These are phyloP conservation scores for Adoxophyes honmai DNA, from an alignment of 1,140 invertebrate genomes.

Conservation along the genomic window DNA sequence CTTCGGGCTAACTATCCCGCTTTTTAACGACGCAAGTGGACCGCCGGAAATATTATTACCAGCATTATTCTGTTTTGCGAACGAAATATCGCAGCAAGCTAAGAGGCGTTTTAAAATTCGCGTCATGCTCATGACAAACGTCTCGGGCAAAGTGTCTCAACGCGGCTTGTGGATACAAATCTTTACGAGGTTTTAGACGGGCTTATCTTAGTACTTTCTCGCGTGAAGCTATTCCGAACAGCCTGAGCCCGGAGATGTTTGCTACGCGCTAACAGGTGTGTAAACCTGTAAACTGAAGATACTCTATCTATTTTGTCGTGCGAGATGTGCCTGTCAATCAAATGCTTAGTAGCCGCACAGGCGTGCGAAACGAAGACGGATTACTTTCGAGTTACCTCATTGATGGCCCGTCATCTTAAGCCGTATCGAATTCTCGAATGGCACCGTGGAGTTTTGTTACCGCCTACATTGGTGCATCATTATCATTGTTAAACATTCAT, in stretches of 20 bases:
- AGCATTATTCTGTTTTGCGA: too few relatives aligned
- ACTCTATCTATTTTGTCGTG: neutral
- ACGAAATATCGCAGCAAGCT: too few relatives aligned
- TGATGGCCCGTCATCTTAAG: neutral
- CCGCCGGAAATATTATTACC: too few relatives aligned
- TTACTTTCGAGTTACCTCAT: neutral
- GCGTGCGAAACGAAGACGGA: constrained; percentile 9
- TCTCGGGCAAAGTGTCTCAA: neutral
- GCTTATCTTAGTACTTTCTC: constrained; percentile 1
- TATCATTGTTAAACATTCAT: too few relatives aligned
- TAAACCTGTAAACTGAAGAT: neutral
- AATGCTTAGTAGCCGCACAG: neutral
- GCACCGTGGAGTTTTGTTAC: too few relatives aligned
- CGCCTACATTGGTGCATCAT: too few relatives aligned
- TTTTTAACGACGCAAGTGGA: too few relatives aligned
- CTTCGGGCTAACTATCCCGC: too few relatives aligned
- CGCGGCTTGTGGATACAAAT: neutral
- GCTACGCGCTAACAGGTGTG: neutral
- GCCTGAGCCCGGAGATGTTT: neutral
- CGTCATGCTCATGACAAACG: constrained; percentile 2
- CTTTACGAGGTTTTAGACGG: constrained; percentile 8
- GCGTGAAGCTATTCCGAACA: neutral
- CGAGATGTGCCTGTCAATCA: constrained; percentile 4
- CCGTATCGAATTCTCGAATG: neutral
- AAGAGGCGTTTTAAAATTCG: constrained; percentile 4